Percentiles rank a stretch among this genome's conserved stretches.
phyloP scores from a whole-genome alignment of 2,888 invertebrate genomes.

The Macrophya annulata region DNA sequence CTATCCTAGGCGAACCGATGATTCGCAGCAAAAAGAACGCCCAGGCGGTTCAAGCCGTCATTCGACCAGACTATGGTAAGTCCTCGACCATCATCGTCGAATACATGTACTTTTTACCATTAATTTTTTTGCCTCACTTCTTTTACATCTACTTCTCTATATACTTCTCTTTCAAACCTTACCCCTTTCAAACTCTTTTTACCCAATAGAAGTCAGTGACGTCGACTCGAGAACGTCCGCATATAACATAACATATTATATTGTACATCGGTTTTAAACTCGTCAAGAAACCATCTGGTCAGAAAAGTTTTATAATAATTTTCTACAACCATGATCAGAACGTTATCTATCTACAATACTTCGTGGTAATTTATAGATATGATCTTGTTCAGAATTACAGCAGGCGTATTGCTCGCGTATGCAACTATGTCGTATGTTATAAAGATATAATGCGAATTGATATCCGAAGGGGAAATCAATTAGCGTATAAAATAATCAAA shows the following conservation, averaged over 20 bases:
- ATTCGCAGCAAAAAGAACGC: constrained; percentile 78
- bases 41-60: constrained; percentile 78
- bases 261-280: not conserved
- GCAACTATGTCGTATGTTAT: not conserved
- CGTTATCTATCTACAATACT: too few relatives aligned
- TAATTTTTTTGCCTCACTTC: not conserved
- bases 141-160: not conserved
- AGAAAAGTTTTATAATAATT: too few relatives aligned
- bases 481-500: constrained; percentile 33
- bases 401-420: not conserved
- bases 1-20: constrained; percentile 82
- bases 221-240: too few relatives aligned
- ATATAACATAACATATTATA: not conserved
- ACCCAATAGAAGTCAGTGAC: not conserved
- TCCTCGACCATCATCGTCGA: not conserved
- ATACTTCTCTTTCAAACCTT: not conserved
- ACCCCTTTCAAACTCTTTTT: not conserved
- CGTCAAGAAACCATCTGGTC: not conserved
- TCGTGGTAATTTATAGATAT: not conserved
- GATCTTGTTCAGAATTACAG: not conserved
- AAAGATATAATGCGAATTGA: not conserved
- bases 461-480: constrained; percentile 31
- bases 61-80: constrained; percentile 79
- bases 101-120: not conserved
- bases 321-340: not conserved